Base-by-base conservation (phyloP, 2,888 invertebrate species). In the Seladonia tumulorum region DNA sequence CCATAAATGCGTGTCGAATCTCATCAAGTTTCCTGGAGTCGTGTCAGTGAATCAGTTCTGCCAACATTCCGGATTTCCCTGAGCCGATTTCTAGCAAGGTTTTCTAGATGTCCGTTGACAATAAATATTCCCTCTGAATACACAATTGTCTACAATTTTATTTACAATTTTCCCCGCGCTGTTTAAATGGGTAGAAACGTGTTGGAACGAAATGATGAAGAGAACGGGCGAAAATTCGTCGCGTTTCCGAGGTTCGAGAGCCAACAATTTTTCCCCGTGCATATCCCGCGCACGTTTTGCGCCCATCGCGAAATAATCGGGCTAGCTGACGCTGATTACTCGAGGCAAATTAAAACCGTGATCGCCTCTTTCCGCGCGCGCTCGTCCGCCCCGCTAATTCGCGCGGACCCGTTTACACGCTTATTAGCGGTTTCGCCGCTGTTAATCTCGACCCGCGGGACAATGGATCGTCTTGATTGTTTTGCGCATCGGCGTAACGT, bases 381-480 rank as follows among this genome's bases (percentile, higher is more conserved):
- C 25, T 25, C 22, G 18, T 66, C 49, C 35, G 66, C 57, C 29
- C 57, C 53, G 47, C 10, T 70, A 47, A 72, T 39, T 29, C 49
- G 29, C 74, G 70, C 47, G 70, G 39, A 4, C 47, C 35, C 35
- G 72, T 78, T 78, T 72, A 75, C 53, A 60, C 83, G 83, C 22
- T 84, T 79, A 71, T 72, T 82, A 74, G 74, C 29, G 79, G 76
- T 76, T 84, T 74, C 79, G 72, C 79, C 73, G 71, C 57, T 60
- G 76, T 76, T 74, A 74, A 85, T 76, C 66, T 47, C 25, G 53
- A 12, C 63, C n/a, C 53, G 66, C 79, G 42, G 76, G 76, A 85
- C 85, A 85, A 80, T 53, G 63, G 42, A 75, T 47, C 76, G 76
- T 66, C 76, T 72, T 74, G 76, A 85, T 85, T 53, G 79, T 49